These are phyloP conservation scores for Neodontobutis hainanensis DNA, from an alignment of 2,113 vertebrate genomes.

Conservation along the genomic window DNA sequence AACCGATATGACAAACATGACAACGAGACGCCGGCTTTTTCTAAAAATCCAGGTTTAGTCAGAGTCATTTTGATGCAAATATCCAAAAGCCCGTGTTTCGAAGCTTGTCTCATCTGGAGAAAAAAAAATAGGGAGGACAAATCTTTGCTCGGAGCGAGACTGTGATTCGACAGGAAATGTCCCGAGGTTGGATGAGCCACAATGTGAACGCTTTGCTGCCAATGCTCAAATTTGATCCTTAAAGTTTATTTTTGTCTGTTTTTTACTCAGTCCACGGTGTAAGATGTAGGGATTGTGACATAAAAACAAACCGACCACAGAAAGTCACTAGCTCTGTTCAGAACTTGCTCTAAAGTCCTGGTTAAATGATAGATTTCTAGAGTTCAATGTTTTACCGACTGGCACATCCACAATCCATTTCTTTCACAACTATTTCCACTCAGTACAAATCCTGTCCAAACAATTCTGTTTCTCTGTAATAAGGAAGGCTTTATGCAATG, in stretches of 20 bases:
- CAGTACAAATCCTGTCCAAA: no score
- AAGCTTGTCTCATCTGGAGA: background rate
- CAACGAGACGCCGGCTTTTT: background rate
- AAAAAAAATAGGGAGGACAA: background rate
- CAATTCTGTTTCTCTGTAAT: no score
- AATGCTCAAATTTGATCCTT: constrained; percentile 27
- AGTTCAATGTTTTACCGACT: no score
- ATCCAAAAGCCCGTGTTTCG: background rate
- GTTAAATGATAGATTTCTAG: no score
- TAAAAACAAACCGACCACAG: constrained; percentile 14
- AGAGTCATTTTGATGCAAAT: constrained; percentile 4
- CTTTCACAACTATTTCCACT: no score
- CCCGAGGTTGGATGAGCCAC: constrained; percentile 35
- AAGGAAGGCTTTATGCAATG: no score
- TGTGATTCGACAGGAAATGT: background rate
- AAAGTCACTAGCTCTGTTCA: no score
- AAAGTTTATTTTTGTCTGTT: constrained; percentile 41
- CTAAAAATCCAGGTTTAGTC: constrained; percentile 4
- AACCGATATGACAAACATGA: background rate
- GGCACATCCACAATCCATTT: no score
- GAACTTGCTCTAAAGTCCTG: no score
- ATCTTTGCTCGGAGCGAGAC: background rate
- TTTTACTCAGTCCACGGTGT: constrained; percentile 31
- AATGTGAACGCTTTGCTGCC: constrained; percentile 21
- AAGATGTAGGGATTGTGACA: constrained; percentile 29